Evolutionary conservation across 2,888 invertebrate genomes (phyloP), one percentile per base, ranked within the genome.

Genomic region (Eurytoma californica): DNA sequence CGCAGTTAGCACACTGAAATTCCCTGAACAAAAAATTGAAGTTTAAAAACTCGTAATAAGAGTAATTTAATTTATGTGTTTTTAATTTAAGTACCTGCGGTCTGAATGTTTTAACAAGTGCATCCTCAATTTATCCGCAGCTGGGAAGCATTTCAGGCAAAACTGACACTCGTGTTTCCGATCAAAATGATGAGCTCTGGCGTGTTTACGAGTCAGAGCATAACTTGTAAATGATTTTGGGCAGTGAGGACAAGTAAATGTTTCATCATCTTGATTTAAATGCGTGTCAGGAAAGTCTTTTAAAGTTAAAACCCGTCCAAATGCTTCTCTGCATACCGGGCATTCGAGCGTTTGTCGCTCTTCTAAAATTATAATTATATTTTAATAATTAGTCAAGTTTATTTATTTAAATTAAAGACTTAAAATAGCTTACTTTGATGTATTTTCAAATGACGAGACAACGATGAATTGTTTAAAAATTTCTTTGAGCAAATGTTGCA

Each of bases 1-100:
- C 95, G 88, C 96, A 96, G 85, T 93, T 92, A 4, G 94, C 93
- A 86, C 96, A 96, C 82, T 94, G 91, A 90, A 95, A 95, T 86
- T 95, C 94, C 68, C 93, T 91, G 84, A 92, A 92, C 84, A 58
- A 51, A 67, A 74, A 67, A 69, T 30, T 7, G 7, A 63, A n/a
- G 24, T 65, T 60, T 53, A 65, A 58, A 55, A 20, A 72, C 13
- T 28, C 28, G 1, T 30, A 39, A 61, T n/a, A n/a, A 53, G 1
- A 12, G 53, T 28, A 18, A 20, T 67, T 53, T 58, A 57, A 39
- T n/a, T 47, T 24, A 63, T 12, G 13, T 30, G 61, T 16, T 55
- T 39, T 39, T 49, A 30, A 49, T 14, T 51, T 49, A 65, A 53
- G 82, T 89, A 92, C 88, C 93, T 92, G 70, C 88, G 87, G 85